Conservation (phyloP, 2,888 invertebrate species). For the Pyralis farinalis region DNA sequence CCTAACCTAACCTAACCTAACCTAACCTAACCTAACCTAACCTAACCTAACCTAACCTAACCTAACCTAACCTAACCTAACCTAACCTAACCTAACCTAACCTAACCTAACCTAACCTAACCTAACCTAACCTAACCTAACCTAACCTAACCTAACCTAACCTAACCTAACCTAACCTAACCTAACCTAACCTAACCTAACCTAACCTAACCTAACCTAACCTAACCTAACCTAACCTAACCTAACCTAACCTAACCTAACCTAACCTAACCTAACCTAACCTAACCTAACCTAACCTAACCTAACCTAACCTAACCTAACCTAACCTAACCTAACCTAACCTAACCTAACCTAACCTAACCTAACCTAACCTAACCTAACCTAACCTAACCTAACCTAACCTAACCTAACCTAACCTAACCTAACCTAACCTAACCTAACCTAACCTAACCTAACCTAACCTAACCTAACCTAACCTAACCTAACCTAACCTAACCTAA, state of each 20-base stretch:
- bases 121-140: slow-evolving; percentile 19
- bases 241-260: slow-evolving; percentile 15
- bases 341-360: slow-evolving; percentile 16
- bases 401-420: slow-evolving; percentile 8
- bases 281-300: slow-evolving; percentile 17
- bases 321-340: slow-evolving; percentile 14
- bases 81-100: slow-evolving; percentile 19
- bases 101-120: slow-evolving; percentile 19
- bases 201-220: slow-evolving; percentile 17
- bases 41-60: slow-evolving; percentile 18
- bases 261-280: slow-evolving; percentile 17
- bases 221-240: slow-evolving; percentile 17
- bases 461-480: slow-evolving; percentile 8
- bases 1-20: slow-evolving; percentile 21
- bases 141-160: slow-evolving; percentile 18
- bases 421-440: slow-evolving; percentile 10
- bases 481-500: slow-evolving; percentile 10
- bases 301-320: slow-evolving; percentile 14
- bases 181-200: slow-evolving; percentile 17
- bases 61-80: slow-evolving; percentile 15
- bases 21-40: slow-evolving; percentile 20
- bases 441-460: slow-evolving; percentile 10
- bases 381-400: slow-evolving; percentile 13
- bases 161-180: slow-evolving; percentile 17
- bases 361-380: slow-evolving; percentile 15